These are phyloP conservation scores for Artemia sinica DNA, from an alignment of 2,888 invertebrate species.

Conservation along the genomic window DNA sequence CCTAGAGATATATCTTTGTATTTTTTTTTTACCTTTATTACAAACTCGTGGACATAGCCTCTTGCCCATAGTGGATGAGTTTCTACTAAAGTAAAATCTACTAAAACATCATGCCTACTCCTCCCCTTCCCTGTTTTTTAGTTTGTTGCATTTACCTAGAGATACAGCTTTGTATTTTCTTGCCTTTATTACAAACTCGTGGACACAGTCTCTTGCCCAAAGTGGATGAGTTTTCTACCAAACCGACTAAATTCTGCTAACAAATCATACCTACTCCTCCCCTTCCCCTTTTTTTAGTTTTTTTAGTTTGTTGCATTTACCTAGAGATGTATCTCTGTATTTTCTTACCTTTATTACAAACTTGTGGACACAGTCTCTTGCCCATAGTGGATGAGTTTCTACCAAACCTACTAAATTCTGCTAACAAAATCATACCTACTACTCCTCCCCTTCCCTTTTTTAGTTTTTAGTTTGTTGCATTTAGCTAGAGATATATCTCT, in stretches of 20 bases:
- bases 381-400: slow-evolving; percentile 44
- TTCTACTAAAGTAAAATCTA: no score
- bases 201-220: slow-evolving; percentile 42
- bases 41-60: slow-evolving; percentile 43
- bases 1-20: slow-evolving; percentile 7
- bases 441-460: no score
- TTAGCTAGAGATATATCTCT: no score
- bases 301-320: no score
- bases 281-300: no score
- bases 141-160: neutral
- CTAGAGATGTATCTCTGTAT: neutral
- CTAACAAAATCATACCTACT: no score
- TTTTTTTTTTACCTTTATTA: slow-evolving; percentile 39
- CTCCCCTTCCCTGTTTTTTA: no score
- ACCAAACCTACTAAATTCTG: no score
- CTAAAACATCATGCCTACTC: no score
- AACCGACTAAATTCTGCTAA: no score
- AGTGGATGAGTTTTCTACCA: slow-evolving; percentile 45
- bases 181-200: slow-evolving; percentile 45
- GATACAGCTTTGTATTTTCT: slow-evolving; percentile 18
- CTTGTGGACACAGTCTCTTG: slow-evolving; percentile 42
- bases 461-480: no score
- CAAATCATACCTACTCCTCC: no score
- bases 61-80: slow-evolving; percentile 43
- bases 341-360: slow-evolving; percentile 41